These are phyloP conservation scores for Malacosoma neustria DNA, from an alignment of 2,888 invertebrate genomes.

Conservation along the genomic window DNA sequence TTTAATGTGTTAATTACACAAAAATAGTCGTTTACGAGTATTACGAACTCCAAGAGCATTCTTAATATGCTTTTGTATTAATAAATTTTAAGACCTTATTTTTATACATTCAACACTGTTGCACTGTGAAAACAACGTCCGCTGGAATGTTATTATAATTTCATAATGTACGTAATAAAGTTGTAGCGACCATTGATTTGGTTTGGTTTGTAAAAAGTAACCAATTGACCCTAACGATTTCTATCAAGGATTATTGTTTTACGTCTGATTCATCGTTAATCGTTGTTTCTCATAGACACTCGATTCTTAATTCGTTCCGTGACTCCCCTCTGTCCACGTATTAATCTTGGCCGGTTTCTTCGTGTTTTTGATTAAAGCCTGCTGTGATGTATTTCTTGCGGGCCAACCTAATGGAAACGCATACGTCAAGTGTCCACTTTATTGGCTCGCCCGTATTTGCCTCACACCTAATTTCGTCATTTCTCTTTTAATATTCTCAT, in stretches of 20 bases:
- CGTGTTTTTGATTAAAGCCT: conserved; percentile 66
- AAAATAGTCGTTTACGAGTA: too few relatives aligned
- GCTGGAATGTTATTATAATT: too few relatives aligned
- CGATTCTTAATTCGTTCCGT: conserved; percentile 36
- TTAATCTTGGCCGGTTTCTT: conserved; percentile 62
- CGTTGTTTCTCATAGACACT: conserved; percentile 33
- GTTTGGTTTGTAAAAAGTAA: too few relatives aligned
- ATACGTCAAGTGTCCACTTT: conserved; percentile 71
- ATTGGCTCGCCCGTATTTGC: conserved; percentile 57
- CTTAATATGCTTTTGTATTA: too few relatives aligned
- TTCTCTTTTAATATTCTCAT: conserved; percentile 12
- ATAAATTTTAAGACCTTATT: too few relatives aligned
- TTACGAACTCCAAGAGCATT: too few relatives aligned
- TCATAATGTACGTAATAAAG: too few relatives aligned
- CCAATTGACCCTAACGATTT: too few relatives aligned
- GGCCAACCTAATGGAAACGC: conserved; percentile 67
- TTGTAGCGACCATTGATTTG: too few relatives aligned
- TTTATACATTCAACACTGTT: too few relatives aligned
- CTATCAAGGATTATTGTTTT: conserved; percentile 1
- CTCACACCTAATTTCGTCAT: conserved; percentile 46
- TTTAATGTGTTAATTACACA: too few relatives aligned
- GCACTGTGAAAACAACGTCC: too few relatives aligned
- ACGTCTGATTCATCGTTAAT: conserved; percentile 22
- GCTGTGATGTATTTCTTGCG: conserved; percentile 69
- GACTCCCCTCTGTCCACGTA: conserved; percentile 49